These are phyloP conservation scores for Hypotaenidia philippensis DNA, from an alignment of 2,797 vertebrate genomes.

Conservation along the genomic window DNA sequence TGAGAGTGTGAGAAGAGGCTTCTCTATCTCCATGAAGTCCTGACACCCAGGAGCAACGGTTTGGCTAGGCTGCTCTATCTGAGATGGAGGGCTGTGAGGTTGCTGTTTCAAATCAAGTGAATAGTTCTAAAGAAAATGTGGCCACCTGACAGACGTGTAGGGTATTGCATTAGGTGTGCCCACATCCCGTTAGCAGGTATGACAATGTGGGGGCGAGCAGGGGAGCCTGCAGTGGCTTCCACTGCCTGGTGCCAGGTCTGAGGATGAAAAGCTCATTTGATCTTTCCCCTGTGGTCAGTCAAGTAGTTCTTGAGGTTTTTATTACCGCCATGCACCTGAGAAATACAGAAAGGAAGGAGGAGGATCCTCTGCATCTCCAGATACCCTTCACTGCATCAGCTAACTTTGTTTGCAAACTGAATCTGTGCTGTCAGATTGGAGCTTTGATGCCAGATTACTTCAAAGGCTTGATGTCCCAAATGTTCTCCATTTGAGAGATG, in stretches of 20 bases:
- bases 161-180: not conserved
- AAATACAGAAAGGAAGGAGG: not conserved
- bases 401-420: not conserved
- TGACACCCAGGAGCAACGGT: rapidly evolving
- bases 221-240: not conserved
- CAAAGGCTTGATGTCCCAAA: not conserved
- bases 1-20: not conserved
- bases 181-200: too few relatives aligned
- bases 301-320: not conserved
- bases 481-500: not conserved
- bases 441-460: not conserved
- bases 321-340: not conserved
- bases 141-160: not conserved
- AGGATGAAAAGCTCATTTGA: not conserved
- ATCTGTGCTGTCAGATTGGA: not conserved
- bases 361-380: not conserved
- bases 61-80: rapidly evolving
- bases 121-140: not conserved
- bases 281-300: not conserved
- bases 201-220: rapidly evolving
- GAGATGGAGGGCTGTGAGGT: not conserved
- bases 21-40: rapidly evolving
- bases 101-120: not conserved
- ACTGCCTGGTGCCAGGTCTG: not conserved
- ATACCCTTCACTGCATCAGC: not conserved